Percentiles rank a stretch among this genome's conserved stretches.
These are phyloP conservation scores for Caenorhabditis sp. DNA, from an alignment of 2,888 invertebrate genomes.

Conservation along the genomic window DNA sequence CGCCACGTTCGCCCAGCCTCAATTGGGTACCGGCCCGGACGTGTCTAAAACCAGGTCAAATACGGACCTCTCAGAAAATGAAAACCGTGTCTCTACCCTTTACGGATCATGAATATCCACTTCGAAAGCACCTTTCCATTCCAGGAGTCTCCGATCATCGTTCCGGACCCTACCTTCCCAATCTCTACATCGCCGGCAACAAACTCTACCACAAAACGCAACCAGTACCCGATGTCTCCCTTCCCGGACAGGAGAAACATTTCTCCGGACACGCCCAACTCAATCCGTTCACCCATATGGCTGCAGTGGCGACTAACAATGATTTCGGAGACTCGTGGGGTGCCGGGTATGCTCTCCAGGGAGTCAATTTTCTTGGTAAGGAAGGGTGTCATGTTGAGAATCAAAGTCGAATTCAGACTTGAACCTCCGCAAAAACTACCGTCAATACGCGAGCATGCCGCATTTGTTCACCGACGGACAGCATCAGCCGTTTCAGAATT, in stretches of 20 bases:
- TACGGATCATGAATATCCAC: no score
- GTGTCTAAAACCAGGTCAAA: no score
- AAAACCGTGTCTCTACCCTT: no score
- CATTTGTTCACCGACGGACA: constrained; percentile 71
- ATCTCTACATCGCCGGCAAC: constrained; percentile 73
- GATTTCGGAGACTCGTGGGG: constrained; percentile 74
- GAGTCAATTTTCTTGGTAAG: constrained; percentile 70
- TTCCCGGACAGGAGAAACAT: constrained; percentile 73
- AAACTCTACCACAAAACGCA: constrained; percentile 73
- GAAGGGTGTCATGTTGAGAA: no score
- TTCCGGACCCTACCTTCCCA: constrained; percentile 72
- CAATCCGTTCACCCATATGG: constrained; percentile 74
- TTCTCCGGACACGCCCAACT: constrained; percentile 73
- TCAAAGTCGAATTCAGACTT: constrained; percentile 33
- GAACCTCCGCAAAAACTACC: constrained; percentile 66
- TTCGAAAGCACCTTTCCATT: no score
- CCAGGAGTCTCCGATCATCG: constrained; percentile 73
- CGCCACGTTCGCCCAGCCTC: no score
- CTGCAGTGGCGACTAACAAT: constrained; percentile 66
- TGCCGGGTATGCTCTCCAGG: constrained; percentile 70
- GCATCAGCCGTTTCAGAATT: constrained; percentile 70
- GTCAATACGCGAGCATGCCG: constrained; percentile 70
- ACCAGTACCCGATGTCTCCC: constrained; percentile 71
- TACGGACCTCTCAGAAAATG: no score
- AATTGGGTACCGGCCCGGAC: no score